phyloP scores from a whole-genome alignment of 2,888 invertebrate species.

The Silvanus unidentatus region DNA sequence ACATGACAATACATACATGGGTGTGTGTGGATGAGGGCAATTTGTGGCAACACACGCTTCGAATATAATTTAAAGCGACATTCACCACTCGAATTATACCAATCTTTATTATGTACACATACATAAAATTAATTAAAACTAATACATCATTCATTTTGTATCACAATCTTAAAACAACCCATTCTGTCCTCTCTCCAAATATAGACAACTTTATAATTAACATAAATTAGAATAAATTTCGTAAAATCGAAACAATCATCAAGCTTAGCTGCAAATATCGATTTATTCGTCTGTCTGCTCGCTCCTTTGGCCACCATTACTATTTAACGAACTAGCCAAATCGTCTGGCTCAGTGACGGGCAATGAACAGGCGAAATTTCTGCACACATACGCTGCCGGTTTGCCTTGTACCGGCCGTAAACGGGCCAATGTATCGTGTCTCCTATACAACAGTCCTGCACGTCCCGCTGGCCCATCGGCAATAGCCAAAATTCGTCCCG shows the following conservation, averaged over 20 bases:
- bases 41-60: too few species aligned
- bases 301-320: too few species aligned
- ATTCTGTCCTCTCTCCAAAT: too few species aligned
- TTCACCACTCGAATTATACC: too few species aligned
- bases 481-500: constrained; percentile 63
- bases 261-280: neutral
- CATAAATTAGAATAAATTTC: neutral
- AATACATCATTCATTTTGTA: too few species aligned
- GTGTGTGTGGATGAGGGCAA: too few species aligned
- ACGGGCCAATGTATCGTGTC: constrained; percentile 46
- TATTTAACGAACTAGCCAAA: constrained; percentile 53
- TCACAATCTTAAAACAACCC: too few species aligned
- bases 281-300: neutral
- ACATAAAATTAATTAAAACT: too few species aligned
- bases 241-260: neutral
- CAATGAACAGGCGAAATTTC: constrained; percentile 66
- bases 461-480: constrained; percentile 53
- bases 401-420: constrained; percentile 51
- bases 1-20: too few species aligned
- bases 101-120: too few species aligned
- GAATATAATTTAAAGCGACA: too few species aligned
- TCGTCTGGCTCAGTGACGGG: constrained; percentile 65
- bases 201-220: too few species aligned
- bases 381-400: constrained; percentile 73
- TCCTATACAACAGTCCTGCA: constrained; percentile 37